Percentiles rank a stretch among this genome's conserved stretches.
phyloP scores from a whole-genome alignment of 2,888 invertebrate species.

The Eulithis testata region DNA sequence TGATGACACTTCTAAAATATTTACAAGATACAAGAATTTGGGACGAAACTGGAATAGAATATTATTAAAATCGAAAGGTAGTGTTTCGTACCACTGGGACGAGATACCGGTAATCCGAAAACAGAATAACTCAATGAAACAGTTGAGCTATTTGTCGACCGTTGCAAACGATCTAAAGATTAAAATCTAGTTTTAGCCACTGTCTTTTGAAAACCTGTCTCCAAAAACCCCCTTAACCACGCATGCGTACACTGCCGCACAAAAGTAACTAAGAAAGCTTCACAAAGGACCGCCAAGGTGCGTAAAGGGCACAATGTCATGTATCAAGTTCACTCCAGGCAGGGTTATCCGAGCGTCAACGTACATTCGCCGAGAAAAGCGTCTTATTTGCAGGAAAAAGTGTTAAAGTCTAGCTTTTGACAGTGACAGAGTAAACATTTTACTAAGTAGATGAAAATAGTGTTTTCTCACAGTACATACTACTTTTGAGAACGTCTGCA shows the following conservation, averaged over 20 bases:
- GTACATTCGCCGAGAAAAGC: conserved; percentile 57
- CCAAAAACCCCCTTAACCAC: conserved; percentile 29
- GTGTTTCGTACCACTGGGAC: too few relatives aligned
- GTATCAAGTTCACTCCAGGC: conserved; percentile 79
- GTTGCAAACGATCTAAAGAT: too few relatives aligned
- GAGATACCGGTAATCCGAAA: too few relatives aligned
- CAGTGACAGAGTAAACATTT: background rate
- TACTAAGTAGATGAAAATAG: background rate
- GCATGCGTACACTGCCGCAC: conserved; percentile 37
- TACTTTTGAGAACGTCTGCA: too few relatives aligned
- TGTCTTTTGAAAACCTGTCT: conserved; percentile 21
- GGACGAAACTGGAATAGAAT: too few relatives aligned
- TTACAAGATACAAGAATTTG: too few relatives aligned
- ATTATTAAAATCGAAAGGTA: too few relatives aligned
- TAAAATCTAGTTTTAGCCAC: too few relatives aligned
- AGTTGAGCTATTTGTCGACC: too few relatives aligned
- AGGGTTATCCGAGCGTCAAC: conserved; percentile 63
- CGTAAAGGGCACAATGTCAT: conserved; percentile 83
- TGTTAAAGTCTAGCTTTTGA: background rate
- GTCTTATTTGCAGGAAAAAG: conserved; percentile 6
- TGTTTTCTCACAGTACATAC: background rate
- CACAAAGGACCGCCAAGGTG: conserved; percentile 61
- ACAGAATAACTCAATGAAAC: too few relatives aligned
- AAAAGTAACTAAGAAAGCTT: conserved; percentile 56
- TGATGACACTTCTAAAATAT: too few relatives aligned